Conservation (phyloP, 2,113 vertebrate genomes). For the Dipodomys spectabilis region DNA sequence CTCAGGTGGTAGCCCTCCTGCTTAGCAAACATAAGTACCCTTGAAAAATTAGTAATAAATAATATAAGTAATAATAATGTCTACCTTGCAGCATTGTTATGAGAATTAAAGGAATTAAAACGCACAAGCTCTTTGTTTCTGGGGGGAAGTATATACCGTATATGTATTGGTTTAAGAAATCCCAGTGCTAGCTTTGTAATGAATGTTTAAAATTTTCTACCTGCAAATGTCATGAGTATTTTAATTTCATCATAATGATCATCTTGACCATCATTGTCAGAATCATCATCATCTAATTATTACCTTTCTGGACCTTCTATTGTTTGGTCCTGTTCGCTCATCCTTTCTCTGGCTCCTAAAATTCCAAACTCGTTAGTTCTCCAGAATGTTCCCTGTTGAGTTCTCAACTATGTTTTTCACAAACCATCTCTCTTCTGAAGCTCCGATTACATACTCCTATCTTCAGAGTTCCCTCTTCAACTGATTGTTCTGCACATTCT, state of each 20-base stretch:
- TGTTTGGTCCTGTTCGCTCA: not conserved
- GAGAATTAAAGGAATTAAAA: constrained; percentile 10
- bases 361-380: not conserved
- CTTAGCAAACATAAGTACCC: too few relatives aligned
- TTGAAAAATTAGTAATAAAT: too few relatives aligned
- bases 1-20: too few relatives aligned
- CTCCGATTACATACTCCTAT: not conserved
- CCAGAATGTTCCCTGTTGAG: not conserved
- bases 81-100: not conserved
- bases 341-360: not conserved
- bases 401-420: not conserved
- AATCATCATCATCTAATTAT: not conserved
- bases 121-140: not conserved
- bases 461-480: not conserved
- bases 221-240: not conserved
- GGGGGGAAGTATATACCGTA: not conserved
- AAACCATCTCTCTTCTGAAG: not conserved
- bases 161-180: not conserved
- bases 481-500: not conserved
- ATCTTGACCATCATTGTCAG: not conserved
- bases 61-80: not conserved
- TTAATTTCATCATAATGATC: not conserved
- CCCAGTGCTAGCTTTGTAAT: not conserved
- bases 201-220: not conserved
- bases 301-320: not conserved